A percentile compares a stretch with the other conserved stretches of the same genome.
phyloP scores from a whole-genome alignment of 2,888 invertebrate species.

The Ichneumoninae sp. region DNA sequence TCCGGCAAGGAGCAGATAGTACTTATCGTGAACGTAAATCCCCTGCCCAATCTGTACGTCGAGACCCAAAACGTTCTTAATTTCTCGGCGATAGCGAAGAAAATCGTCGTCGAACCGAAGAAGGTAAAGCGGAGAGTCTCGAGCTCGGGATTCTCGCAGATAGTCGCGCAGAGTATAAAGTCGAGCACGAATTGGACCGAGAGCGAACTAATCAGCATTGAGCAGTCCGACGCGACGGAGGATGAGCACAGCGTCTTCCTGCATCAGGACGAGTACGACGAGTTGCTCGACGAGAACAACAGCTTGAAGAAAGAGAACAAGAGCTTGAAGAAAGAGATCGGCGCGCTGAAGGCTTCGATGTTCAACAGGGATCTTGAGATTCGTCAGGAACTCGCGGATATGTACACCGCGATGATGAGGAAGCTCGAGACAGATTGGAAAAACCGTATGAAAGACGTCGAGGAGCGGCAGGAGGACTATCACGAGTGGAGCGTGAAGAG shows the following conservation, averaged over 20 bases:
- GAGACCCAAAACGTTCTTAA: slow-evolving; percentile 94
- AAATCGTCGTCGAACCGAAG: slow-evolving; percentile 84
- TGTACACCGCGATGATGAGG: slow-evolving; percentile 77
- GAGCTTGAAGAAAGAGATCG: slow-evolving; percentile 75
- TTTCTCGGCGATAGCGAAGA: slow-evolving; percentile 93
- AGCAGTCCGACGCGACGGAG: slow-evolving; percentile 22
- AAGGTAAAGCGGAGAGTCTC: slow-evolving; percentile 68
- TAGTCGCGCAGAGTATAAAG: slow-evolving; percentile 77
- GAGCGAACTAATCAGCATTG: slow-evolving; percentile 61
- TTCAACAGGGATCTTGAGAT: slow-evolving; percentile 77
- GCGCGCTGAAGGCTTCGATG: slow-evolving; percentile 73
- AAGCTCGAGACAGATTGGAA: slow-evolving; percentile 78
- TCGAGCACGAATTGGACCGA: slow-evolving; percentile 80
- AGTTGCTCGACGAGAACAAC: slow-evolving; percentile 76
- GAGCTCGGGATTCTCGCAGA: slow-evolving; percentile 79
- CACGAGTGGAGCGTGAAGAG: slow-evolving; percentile 76
- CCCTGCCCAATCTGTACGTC: slow-evolving; percentile 90
- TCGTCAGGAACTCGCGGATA: slow-evolving; percentile 79
- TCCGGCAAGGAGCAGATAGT: slow-evolving; percentile 90
- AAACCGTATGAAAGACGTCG: slow-evolving; percentile 77
- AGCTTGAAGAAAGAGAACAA: slow-evolving; percentile 78
- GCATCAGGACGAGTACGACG: slow-evolving; percentile 75
- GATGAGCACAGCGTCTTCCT: slow-evolving; percentile 51
- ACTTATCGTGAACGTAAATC: slow-evolving; percentile 96
- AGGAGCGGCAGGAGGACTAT: slow-evolving; percentile 77